phyloP scores from a whole-genome alignment of 92 coral and sea anemone species.

The Palythoa caribaeorum region DNA sequence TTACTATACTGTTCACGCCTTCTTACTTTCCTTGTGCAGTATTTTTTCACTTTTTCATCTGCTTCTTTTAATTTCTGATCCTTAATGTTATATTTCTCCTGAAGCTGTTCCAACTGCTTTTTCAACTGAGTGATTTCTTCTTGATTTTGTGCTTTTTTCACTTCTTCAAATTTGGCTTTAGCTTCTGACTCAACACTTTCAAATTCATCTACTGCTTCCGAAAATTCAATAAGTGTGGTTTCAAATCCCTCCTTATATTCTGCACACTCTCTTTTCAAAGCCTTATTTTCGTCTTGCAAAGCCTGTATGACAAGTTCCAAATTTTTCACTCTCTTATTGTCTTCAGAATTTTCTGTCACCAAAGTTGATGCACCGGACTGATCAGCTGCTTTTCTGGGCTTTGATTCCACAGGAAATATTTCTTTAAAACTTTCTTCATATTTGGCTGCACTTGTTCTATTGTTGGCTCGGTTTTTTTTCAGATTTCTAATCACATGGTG shows the following conservation, averaged over 20 bases:
- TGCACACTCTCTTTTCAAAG: background rate
- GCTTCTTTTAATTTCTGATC: background rate
- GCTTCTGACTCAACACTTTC: background rate
- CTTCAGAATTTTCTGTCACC: background rate
- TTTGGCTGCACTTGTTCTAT: background rate
- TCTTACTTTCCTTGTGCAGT: background rate
- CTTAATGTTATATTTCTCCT: background rate
- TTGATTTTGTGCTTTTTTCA: background rate
- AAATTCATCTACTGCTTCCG: background rate
- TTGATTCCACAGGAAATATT: background rate
- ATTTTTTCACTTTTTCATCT: background rate
- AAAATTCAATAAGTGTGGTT: background rate
- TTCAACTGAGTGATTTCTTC: background rate
- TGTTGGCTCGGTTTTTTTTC: background rate
- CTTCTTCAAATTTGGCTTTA: background rate
- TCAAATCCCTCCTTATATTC: background rate
- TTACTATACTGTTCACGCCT: background rate
- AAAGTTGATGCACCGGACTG: background rate
- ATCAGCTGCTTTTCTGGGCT: background rate
- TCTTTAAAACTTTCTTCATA: conserved; percentile 3
- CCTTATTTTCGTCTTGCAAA: background rate
- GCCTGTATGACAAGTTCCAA: background rate
- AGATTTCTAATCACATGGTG: background rate
- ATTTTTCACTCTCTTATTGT: conserved; percentile 1
- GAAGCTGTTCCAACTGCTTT: background rate